Evolutionary conservation across 2,797 vertebrate genomes (phyloP).

Genomic region (Ptychobarbus kaznakovi): DNA sequence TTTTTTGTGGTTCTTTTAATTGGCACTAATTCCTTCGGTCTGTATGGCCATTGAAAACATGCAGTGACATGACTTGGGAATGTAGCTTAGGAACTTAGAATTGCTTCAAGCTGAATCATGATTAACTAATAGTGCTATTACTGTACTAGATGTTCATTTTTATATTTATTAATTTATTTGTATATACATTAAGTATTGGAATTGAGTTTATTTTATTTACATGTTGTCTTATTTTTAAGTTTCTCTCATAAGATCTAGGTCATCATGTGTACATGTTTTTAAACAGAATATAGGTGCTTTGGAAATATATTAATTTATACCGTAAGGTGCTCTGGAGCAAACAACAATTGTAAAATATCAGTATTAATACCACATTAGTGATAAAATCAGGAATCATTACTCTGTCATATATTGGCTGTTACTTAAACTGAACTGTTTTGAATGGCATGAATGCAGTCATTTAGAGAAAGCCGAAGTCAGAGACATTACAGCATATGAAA

Average conservation of each 20-base stretch:
- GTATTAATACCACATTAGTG: background rate
- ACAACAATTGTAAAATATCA: constrained; percentile 16
- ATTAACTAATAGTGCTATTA: background rate
- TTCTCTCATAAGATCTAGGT: background rate
- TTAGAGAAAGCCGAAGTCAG: constrained; percentile 27
- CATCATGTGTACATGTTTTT: constrained; percentile 14
- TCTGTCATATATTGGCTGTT: background rate
- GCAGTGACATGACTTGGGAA: constrained; percentile 44
- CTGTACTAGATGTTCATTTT: background rate
- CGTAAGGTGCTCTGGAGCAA: background rate
- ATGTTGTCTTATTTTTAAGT: background rate
- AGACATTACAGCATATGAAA: background rate
- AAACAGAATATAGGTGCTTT: constrained; percentile 37
- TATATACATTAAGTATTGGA: background rate
- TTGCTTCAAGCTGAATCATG: constrained; percentile 24
- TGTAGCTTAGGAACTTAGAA: constrained; percentile 38
- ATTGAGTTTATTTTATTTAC: background rate
- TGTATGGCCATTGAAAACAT: constrained; percentile 33
- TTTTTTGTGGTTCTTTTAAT: constrained; percentile 41
- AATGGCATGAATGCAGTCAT: constrained; percentile 9
- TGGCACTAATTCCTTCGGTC: constrained; percentile 31
- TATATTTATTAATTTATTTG: constrained; percentile 23
- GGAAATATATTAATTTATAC: constrained; percentile 4
- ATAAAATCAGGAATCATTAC: background rate
- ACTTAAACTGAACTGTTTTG: background rate